A percentile compares a stretch with the other conserved stretches of the same genome.
Conservation (phyloP, 2,113 vertebrate species). For the Hyla sarda region DNA sequence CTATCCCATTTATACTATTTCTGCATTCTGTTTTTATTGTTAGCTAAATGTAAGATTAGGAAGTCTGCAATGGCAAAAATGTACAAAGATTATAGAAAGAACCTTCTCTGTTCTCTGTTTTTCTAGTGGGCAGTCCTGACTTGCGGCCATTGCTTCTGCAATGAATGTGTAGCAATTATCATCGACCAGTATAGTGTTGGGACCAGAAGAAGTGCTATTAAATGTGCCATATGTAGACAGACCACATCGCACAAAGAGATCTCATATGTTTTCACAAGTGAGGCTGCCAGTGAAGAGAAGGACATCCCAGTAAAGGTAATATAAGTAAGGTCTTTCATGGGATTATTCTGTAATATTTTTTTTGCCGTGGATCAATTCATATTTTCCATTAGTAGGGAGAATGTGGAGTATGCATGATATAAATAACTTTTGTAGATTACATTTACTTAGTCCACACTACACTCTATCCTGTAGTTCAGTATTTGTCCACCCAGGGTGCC, state of each 20-base stretch:
- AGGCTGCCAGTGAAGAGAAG: conserved; percentile 83
- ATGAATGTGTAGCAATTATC: conserved; percentile 93
- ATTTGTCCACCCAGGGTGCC: no score
- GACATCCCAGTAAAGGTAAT: conserved; percentile 92
- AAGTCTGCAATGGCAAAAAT: background rate
- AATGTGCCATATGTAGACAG: conserved; percentile 96
- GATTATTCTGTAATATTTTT: no score
- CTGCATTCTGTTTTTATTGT: background rate
- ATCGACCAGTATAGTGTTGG: conserved; percentile 95
- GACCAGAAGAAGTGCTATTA: conserved; percentile 87
- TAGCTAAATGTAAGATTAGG: background rate
- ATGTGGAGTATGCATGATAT: no score
- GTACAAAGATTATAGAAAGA: no score
- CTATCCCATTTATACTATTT: background rate
- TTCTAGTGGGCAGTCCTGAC: conserved; percentile 94
- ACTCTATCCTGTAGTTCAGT: no score
- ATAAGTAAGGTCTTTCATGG: no score
- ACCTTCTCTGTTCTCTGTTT: no score
- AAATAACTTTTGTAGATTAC: no score
- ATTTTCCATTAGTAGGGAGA: no score
- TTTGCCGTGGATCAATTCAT: no score
- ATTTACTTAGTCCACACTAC: no score
- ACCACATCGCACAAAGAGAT: conserved; percentile 94
- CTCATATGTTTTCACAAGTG: conserved; percentile 95
- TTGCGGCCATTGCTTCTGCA: conserved; percentile 97